Conservation (phyloP, 2,113 vertebrate genomes). For the Campylomormyrus numenius region DNA sequence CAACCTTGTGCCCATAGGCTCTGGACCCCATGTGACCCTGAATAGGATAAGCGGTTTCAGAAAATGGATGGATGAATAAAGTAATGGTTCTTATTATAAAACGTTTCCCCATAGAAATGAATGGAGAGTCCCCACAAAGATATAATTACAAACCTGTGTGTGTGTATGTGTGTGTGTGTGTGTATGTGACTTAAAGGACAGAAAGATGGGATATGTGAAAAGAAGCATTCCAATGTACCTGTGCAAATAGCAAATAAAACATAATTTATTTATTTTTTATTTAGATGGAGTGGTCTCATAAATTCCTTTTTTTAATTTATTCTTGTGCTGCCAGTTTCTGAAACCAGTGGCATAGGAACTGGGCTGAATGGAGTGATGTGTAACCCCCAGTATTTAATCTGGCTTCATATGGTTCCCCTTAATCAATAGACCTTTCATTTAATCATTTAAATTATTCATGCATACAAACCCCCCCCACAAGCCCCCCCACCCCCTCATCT, state of each 20-base stretch:
- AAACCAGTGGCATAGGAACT: background rate
- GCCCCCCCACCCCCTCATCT: too few relatives aligned
- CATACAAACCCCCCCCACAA: too few relatives aligned
- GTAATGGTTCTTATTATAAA: too few relatives aligned
- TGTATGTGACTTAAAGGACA: background rate
- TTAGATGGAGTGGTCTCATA: background rate
- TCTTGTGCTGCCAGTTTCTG: background rate
- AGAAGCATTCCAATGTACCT: background rate
- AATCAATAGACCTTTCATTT: background rate
- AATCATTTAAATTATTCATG: too few relatives aligned
- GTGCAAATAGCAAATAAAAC: background rate
- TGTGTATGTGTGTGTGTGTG: background rate
- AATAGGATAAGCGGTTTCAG: too few relatives aligned
- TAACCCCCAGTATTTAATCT: too few relatives aligned
- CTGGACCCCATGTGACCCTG: too few relatives aligned
- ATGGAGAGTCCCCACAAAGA: too few relatives aligned
- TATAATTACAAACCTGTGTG: background rate
- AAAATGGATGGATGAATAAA: too few relatives aligned
- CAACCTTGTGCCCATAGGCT: too few relatives aligned
- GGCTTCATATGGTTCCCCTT: background rate
- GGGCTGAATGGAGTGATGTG: background rate
- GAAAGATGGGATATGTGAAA: background rate
- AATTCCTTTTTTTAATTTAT: background rate
- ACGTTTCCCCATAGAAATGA: too few relatives aligned
- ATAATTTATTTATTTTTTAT: background rate